Base-by-base conservation (phyloP, 2,113 vertebrate species). In the Benitochromis conjunctus region DNA sequence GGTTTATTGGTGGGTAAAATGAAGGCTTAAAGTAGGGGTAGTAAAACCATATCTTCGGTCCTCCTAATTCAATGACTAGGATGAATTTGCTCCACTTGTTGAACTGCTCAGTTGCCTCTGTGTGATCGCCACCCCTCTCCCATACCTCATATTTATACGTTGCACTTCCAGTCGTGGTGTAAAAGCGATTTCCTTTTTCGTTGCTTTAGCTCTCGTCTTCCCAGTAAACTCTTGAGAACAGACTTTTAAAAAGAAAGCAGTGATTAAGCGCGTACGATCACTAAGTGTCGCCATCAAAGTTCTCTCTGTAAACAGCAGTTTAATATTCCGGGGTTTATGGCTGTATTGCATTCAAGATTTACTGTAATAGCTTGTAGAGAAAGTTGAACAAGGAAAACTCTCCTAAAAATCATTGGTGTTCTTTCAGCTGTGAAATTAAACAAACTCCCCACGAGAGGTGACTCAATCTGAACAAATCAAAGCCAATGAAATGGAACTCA, bases 371-470 rank as follows among this genome's bases (percentile, higher is more conserved):
- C 92, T 91, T 91, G 88, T 90, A 86, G 87, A 94, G 87, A 94
- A 92, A 93, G 89, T 92, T 92, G 91, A 91, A 94, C 93, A 95
- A 90, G 85, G 82, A 91, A 94, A 93, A 92, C 88, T 87, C 90
- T 92, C 89, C 91, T 88, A 88, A 92, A 95, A 95, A 94, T 95
- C 92, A 94, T 94, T 93, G 94, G 86, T 92, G 94, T 86, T 92
- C 93, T 77, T 87, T 93, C 91, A 92, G 81, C 93, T 95, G 95
- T 95, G 95, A 95, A 95, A 95, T 95, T 95, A 95, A 95, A 94
- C 94, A 94, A 94, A 95, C 92, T 94, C 89, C 95, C 93, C 86
- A 87, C 43, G 92, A 94, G 94, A 93, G 91, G 88, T 89, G 93
- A 93, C 94, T 94, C 92, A 92, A 94, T 95, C 93, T 91, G 91